Evolutionary conservation across 2,888 invertebrate species (phyloP).

Genomic region (Syrista parreyssii): DNA sequence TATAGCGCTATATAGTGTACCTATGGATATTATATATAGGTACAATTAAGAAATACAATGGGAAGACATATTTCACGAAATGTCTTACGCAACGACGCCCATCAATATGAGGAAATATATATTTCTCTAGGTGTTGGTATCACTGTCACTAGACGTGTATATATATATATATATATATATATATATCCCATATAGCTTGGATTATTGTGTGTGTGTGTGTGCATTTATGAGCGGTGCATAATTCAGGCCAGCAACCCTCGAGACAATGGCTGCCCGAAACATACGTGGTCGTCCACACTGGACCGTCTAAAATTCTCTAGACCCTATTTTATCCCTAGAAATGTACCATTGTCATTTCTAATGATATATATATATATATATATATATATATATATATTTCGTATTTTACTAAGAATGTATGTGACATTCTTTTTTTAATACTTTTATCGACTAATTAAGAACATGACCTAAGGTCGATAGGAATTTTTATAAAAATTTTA

Average conservation of each 20-base stretch:
- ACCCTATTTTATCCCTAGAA: too few species aligned
- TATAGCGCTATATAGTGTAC: too few species aligned
- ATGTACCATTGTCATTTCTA: too few species aligned
- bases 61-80: constrained; percentile 15
- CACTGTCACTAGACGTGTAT: not conserved
- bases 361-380: too few species aligned
- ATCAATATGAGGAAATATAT: constrained; percentile 13
- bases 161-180: not conserved
- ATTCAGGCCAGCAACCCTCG: not conserved
- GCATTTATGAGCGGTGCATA: not conserved
- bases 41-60: constrained; percentile 19
- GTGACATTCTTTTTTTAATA: too few species aligned
- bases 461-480: too few species aligned
- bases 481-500: too few species aligned
- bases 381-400: too few species aligned
- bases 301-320: too few species aligned
- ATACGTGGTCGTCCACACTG: not conserved
- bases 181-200: not conserved
- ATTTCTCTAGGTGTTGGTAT: not conserved
- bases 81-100: constrained; percentile 23
- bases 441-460: too few species aligned
- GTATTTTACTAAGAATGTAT: too few species aligned
- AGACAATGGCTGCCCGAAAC: constrained; percentile 8
- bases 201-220: not conserved
- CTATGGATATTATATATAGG: constrained; percentile 4